Base-by-base conservation (phyloP, 2,888 invertebrate species). In the Epinotia demarniana region DNA sequence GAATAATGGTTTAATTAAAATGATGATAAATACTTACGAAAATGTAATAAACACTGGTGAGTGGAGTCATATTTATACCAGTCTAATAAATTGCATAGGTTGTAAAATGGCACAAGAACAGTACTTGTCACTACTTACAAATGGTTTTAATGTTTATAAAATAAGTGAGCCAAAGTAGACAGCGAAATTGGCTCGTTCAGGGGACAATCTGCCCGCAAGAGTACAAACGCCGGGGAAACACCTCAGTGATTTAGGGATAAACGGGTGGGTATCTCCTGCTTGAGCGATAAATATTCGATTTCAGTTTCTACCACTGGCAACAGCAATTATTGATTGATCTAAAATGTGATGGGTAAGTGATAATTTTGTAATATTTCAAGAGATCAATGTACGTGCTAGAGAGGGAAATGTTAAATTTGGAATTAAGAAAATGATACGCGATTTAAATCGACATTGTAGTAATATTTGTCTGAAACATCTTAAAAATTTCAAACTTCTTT, bases 221-320 rank as follows among this genome's bases (percentile, higher is more conserved):
- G 85, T 83, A 81, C 82, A 82, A 80, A 79, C 77, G 85, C 86
- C 86, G 82, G 80, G 82, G 84, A 39, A 82, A 89, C 90, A 86
- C 87, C 86, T 88, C 83, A 79, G 77, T 79, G 81, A 83, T 83
- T 84, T 81, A 83, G 81, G 79, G 80, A 77, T 79, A 82, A 83
- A 82, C 84, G 80, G 80, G 80, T 80, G 78, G 23, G 78, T 71
- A 83, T 82, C 80, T 72, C 73, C 27, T 68, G 76, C 77, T 49
- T 80, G 73, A 68, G 81, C 83, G 82, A 85, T 77, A 83, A 77
- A 18, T 67, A 19, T n/a, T 27, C 43, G 9, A 33, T 19, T 18
- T 66, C 49, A 46, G 23, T 66, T 9, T 72, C 66, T 60, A 72
- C 16, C 49, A 49, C 23, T 70, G 49, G 18, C 1, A 6, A 43